Conservation (phyloP, 2,797 vertebrate genomes). For the Zonotrichia albicollis region DNA sequence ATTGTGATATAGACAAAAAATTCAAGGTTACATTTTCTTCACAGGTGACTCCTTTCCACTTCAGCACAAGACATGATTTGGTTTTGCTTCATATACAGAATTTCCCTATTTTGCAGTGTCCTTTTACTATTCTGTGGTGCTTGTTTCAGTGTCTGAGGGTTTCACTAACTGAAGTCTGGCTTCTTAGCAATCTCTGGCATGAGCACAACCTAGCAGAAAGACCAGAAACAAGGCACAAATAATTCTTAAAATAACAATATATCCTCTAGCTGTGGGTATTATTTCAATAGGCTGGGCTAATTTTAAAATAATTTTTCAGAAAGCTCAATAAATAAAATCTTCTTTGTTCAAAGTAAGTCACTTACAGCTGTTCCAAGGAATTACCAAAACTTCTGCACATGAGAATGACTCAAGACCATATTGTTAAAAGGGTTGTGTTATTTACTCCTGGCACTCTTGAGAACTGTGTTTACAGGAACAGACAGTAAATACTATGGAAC, state of each 20-base stretch:
- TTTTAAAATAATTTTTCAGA: not conserved
- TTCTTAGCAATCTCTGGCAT: not conserved
- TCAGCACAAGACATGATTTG: not conserved
- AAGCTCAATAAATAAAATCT: not conserved
- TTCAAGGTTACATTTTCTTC: not conserved
- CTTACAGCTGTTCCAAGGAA: not conserved
- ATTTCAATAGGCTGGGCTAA: not conserved
- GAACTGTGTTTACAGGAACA: not conserved
- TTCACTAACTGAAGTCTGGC: not conserved
- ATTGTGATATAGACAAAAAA: not conserved
- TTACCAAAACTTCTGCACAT: not conserved
- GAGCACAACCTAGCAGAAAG: not conserved
- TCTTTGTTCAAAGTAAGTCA: not conserved
- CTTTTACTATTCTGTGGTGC: not conserved
- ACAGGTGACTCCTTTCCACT: not conserved
- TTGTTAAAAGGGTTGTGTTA: not conserved
- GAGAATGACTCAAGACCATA: not conserved
- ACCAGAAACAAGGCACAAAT: not conserved
- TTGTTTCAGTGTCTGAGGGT: not conserved
- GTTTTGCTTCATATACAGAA: not conserved
- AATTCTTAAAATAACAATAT: not conserved
- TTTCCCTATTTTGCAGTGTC: not conserved
- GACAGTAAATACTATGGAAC: not conserved
- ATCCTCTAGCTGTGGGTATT: not conserved
- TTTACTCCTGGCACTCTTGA: not conserved